Evolutionary conservation across 2,888 invertebrate genomes (phyloP).

Genomic region (Noctua janthe): DNA sequence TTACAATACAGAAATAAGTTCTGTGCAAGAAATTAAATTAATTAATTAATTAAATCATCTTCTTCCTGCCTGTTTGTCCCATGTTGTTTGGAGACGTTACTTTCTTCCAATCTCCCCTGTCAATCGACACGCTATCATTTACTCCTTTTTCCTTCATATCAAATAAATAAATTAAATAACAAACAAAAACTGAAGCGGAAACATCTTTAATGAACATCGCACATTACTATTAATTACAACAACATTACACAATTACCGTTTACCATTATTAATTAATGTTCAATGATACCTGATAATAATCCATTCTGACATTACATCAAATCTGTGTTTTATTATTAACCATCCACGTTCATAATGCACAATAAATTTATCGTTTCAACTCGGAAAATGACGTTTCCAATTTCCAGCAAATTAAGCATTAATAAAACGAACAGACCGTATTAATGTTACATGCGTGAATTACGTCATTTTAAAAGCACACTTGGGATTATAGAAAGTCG

Average conservation of each 20-base stretch:
- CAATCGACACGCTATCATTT: too few species aligned
- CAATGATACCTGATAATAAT: conserved; percentile 18
- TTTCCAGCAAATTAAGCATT: conserved; percentile 13
- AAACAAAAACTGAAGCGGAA: not conserved
- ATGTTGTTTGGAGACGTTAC: too few species aligned
- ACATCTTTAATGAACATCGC: not conserved
- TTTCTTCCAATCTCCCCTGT: too few species aligned
- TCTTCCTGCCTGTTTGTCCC: too few species aligned
- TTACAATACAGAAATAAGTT: too few species aligned
- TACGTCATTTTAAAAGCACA: conserved; percentile 13
- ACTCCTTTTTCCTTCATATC: too few species aligned
- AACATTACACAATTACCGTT: not conserved
- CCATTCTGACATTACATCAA: not conserved
- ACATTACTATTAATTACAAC: not conserved
- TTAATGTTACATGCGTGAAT: not conserved
- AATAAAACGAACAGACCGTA: conserved; percentile 4
- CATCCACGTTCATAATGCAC: conserved; percentile 1
- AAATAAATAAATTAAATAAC: not conserved
- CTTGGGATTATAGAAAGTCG: conserved; percentile 19
- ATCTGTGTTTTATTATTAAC: conserved; percentile 5
- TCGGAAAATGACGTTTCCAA: conserved; percentile 6
- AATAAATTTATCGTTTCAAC: conserved; percentile 1
- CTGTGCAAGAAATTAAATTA: not conserved
- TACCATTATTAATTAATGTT: not conserved
- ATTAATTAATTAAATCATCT: too few species aligned